Evolutionary conservation across 2,797 vertebrate species (phyloP), one percentile per base, ranked within the genome.

Genomic region (Darevskia nairensis): DNA sequence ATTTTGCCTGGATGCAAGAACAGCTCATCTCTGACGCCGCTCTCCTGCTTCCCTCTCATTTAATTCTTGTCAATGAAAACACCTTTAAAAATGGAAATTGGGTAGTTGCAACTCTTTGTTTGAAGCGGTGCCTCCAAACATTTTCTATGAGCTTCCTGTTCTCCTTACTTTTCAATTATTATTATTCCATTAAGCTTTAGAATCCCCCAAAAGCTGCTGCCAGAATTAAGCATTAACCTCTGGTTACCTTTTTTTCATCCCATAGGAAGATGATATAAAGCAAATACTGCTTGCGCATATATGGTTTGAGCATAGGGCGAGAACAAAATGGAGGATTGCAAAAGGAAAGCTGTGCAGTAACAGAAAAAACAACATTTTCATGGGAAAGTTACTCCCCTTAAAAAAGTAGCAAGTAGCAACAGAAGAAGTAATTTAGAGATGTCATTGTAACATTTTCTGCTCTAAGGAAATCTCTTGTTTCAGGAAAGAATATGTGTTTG

Each of bases 211-310:
- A 93, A 71, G 8, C 19, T 6, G 6, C 41, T n/a, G 29, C 82
- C 85, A 61, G 88, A 92, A 86, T 50, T 15, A 71, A 23, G 1
- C 44, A 86, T 85, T 84, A 86, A 89, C 44, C 25, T 89, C 61
- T 27, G 72, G 21, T 88, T 19, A 80, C 87, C 66, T 15, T 85
- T 90, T 89, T 39, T 64, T 17, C 3, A 86, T 88, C 35, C 46
- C 13, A 82, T 29, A 84, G 82, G 76, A 90, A 85, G 87, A n/a
- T 89, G 80, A 86, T 59, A 61, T 91, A 84, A 86, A 86, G 64
- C 25, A 90, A 85, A 89, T 77, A 82, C 19, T 89, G 82, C 59
- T 92, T 87, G 88, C 82, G 88, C 69, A 88, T 89, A 92, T 55
- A 8, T 64, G 17, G 6, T 64, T 64, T 64, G 61, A 23, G 61